phyloP scores from a whole-genome alignment of 2,888 invertebrate genomes.

The Pandemis cinnamomeana region DNA sequence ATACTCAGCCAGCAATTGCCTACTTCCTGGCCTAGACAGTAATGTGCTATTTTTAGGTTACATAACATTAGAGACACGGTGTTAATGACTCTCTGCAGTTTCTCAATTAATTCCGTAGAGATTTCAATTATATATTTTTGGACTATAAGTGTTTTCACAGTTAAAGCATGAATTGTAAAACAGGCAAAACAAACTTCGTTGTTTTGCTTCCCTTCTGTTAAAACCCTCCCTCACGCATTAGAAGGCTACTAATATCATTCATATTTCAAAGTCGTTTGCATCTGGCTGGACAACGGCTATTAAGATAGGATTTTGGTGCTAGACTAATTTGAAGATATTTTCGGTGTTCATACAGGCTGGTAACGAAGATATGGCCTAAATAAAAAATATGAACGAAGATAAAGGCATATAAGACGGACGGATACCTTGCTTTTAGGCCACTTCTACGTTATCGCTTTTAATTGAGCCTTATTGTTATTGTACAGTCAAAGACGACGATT shows the following conservation, averaged over 20 bases:
- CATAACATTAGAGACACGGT: neutral
- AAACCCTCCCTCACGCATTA: conserved; percentile 52
- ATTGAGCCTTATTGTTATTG: no score
- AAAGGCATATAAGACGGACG: no score
- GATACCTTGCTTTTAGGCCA: no score
- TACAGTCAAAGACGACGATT: no score
- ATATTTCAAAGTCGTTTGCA: conserved; percentile 84
- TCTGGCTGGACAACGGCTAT: conserved; percentile 82
- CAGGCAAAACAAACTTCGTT: neutral
- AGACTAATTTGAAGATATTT: conserved; percentile 62
- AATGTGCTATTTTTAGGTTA: no score
- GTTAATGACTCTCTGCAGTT: neutral
- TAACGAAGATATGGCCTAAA: no score
- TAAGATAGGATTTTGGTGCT: conserved; percentile 67
- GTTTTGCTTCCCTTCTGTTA: conserved; percentile 10
- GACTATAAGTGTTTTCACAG: no score
- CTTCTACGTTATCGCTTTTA: no score
- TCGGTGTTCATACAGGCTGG: conserved; percentile 20
- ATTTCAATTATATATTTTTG: no score
- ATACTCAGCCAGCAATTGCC: no score
- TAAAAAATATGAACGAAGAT: no score
- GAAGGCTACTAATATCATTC: conserved; percentile 78
- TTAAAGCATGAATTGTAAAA: neutral
- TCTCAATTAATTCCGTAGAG: neutral
- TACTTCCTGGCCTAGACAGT: no score